Percentiles rank a stretch among this genome's conserved stretches.
phyloP scores from a whole-genome alignment of 2,888 invertebrate species.

The Scaeva pyrastri region DNA sequence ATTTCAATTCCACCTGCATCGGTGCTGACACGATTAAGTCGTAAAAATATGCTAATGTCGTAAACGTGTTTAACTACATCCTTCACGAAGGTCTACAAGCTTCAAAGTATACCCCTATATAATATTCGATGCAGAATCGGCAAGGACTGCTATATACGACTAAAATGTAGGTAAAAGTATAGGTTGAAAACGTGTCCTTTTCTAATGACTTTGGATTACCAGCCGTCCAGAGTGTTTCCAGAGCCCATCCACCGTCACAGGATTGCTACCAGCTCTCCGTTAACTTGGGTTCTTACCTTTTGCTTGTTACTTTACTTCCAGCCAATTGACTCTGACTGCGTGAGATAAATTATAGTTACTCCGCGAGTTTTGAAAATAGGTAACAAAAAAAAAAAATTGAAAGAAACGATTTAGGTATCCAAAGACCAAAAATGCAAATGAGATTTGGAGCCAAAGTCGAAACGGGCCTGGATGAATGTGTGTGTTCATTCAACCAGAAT shows the following conservation, averaged over 20 bases:
- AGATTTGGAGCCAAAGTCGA: neutral
- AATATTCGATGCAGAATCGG: neutral
- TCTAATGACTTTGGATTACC: constrained; percentile 58
- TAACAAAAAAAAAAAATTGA: constrained; percentile 13
- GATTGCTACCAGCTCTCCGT: too few relatives aligned
- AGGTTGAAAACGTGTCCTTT: constrained; percentile 21
- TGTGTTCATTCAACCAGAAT: constrained; percentile 29
- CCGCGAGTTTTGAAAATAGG: constrained; percentile 3
- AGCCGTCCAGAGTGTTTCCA: too few relatives aligned
- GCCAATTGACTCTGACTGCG: constrained; percentile 28
- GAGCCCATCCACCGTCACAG: too few relatives aligned
- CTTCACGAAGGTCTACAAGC: neutral
- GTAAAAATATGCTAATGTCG: constrained; percentile 59
- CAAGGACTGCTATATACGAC: neutral
- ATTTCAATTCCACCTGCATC: constrained; percentile 26
- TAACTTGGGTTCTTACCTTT: constrained; percentile 19
- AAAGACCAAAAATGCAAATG: constrained; percentile 57
- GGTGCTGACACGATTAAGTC: constrained; percentile 58
- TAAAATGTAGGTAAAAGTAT: neutral
- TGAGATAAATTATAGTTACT: constrained; percentile 33
- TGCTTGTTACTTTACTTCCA: constrained; percentile 48
- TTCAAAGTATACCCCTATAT: neutral
- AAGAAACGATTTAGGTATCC: neutral
- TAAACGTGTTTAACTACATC: constrained; percentile 43
- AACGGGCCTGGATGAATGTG: too few relatives aligned